Evolutionary conservation across 2,888 invertebrate genomes (phyloP), one percentile per base, ranked within the genome.

Genomic region (Drosophila ustulata): DNA sequence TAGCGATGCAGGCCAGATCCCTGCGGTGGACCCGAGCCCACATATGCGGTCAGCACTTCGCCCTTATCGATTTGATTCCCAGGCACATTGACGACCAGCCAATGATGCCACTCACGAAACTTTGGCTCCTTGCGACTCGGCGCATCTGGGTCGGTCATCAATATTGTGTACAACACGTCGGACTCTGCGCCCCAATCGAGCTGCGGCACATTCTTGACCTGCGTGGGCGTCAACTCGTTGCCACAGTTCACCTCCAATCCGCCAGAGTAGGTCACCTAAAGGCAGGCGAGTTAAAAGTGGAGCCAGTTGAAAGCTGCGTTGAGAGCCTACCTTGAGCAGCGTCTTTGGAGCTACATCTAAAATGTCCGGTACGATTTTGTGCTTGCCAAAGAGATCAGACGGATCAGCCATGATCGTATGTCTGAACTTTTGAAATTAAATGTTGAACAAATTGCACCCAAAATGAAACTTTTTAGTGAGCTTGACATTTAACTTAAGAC

Each of bases 71-170:
- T 89, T 71, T 96, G 93, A 74, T 90, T 93, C n/a, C 96, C 97
- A 13, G 96, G 96, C 80, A 98, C 96, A 89, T 98, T 98, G 28
- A 94, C 96, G 0, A 98, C 96, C n/a, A 98, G 92, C 98, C 98
- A 98, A 91, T 98, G 98, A 89, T 96, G 96, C 96, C 96, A 98
- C 92, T 98, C 98, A 34, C 98, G 94, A 91, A 94, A 95, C 76
- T 93, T 96, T 0, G 97, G 98, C 8, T 96, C 94, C 43, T 94
- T 92, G 61, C 98, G 95, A 79, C 96, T 96, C 0, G 98, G 98
- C 8, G 98, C 98, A 93, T 98, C 98, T 0, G 98, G 98, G 93
- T 98, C 98, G 93, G 92, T 91, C 63, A 92, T 78, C 28, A 92
- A 66, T 0, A 92, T 63, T 0, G 92, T 91, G 47, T 92, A 92